These are phyloP conservation scores for Microctenopoma steveboyesi DNA, from an alignment of 2,797 vertebrate genomes.

Conservation along the genomic window DNA sequence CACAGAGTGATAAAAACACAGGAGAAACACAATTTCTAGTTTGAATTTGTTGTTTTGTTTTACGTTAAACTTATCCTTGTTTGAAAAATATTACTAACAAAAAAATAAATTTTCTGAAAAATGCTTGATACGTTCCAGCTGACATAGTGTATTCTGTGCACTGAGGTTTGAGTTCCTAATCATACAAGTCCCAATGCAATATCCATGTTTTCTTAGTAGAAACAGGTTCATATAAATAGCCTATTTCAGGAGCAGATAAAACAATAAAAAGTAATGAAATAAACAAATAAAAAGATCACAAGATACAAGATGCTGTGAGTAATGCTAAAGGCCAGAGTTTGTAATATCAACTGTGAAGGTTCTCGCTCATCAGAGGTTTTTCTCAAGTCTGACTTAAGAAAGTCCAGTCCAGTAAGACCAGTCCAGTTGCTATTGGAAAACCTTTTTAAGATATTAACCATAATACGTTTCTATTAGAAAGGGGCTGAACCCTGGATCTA, in stretches of 20 bases:
- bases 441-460: too few species aligned
- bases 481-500: too few species aligned
- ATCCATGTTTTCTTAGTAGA: not conserved
- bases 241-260: not conserved
- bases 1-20: not conserved
- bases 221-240: not conserved
- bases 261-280: not conserved
- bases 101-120: not conserved
- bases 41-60: slow-evolving; percentile 1
- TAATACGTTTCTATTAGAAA: too few species aligned
- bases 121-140: not conserved
- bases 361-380: too few species aligned
- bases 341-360: not conserved
- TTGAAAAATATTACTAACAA: not conserved
- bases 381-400: too few species aligned
- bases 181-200: not conserved
- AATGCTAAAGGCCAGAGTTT: not conserved
- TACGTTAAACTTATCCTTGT: not conserved
- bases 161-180: not conserved
- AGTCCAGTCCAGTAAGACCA: too few species aligned
- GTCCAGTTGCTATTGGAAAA: too few species aligned
- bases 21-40: slow-evolving; percentile 7
- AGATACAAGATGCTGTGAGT: too few species aligned
- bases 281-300: too few species aligned
- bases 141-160: not conserved